Base-by-base conservation (phyloP, 2,113 vertebrate genomes). In the Trinectes maculatus region DNA sequence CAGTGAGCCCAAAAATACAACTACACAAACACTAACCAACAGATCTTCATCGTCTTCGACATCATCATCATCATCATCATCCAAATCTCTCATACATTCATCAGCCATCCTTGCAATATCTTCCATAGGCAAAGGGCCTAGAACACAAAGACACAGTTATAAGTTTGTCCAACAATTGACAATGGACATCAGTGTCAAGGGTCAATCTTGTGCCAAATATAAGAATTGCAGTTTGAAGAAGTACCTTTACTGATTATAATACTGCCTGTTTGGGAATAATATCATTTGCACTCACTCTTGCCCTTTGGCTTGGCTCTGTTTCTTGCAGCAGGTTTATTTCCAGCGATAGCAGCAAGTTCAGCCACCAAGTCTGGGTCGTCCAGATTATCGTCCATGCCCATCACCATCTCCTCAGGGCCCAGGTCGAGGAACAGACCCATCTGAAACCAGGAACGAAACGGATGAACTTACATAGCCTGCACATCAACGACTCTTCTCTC, bases 41-140 rank as follows among this genome's bases (percentile, higher is more conserved):
- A 99, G 84, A 64, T 98, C 96, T 62, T 98, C 95, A 21, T 96
- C 96, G 1, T 94, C 92, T 63, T 93, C 93, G 29, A 93, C 52
- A 55, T 90, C 44, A 0, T 84, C 80, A 21, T 92, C 95, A 0
- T 94, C 93, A 0, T 92, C 93, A 0, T 92, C 94, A 3, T 95
- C 92, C 52, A 93, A 37, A 26, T 99, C 96, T 84, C 67, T 95
- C 96, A 99, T 96, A 66, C 97, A 98, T 40, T 95, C 95, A 0
- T 95, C 95, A 0, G 96, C 96, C 95, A 99, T 91, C 87, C 92
- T 96, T 81, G 94, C 93, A 5, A 98, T 99, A 70, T 98, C 94
- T 44, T 96, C 95, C 95, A 98, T 96, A 10, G 96, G 96, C 79
- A 99, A 79, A 6, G 96, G 95, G 18, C 86, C 96, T 99, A 52